Base-by-base conservation (phyloP, 2,113 vertebrate genomes). In the Trinectes maculatus region DNA sequence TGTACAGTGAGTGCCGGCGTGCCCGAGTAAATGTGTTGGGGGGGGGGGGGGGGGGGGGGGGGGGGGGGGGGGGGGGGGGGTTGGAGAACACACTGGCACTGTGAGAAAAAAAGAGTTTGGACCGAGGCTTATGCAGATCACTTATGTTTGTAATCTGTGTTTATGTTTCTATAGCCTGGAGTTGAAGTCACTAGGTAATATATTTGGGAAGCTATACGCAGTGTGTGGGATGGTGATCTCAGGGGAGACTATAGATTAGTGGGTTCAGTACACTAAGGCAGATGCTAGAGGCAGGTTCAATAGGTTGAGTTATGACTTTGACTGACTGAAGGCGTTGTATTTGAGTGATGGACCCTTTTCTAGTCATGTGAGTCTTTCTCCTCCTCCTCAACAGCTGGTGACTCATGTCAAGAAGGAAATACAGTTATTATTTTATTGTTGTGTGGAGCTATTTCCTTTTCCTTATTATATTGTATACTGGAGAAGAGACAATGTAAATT, bases 191-290 rank as follows among this genome's bases (percentile, higher is more conserved):
- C 43, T 52, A 31, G 36, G 33, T 61, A 25, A 74, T 80, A 33
- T 61, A 67, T 69, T 44, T 77, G 66, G 46, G 56, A 40, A 13
- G 51, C 59, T 67, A 18, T 51, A 16, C 16, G 36, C 59, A 58
- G 40, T 46, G 65, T 62, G 67, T 84, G 59, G 54, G 77, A 55
- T 57, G 74, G 46, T 16, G 48, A 72, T 77, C 82, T 71, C 74
- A 31, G 46, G 62, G 71, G 85, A 74, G 29, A 9, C 4, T 33
- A 84, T 89, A 18, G 76, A 87, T 87, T 77, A 79, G 77, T 34
- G 51, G 47, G 37, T 80, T 85, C 67, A 77, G 22, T 52, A 61
- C 70, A 64, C 59, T 53, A 21, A 21, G 54, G 71, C 68, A 51
- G 60, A 37, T 72, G 19, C 60, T 43, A 28, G 34, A 39, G 67